phyloP scores from a whole-genome alignment of 2,113 vertebrate genomes.

The Nothobranchius kuhntae region DNA sequence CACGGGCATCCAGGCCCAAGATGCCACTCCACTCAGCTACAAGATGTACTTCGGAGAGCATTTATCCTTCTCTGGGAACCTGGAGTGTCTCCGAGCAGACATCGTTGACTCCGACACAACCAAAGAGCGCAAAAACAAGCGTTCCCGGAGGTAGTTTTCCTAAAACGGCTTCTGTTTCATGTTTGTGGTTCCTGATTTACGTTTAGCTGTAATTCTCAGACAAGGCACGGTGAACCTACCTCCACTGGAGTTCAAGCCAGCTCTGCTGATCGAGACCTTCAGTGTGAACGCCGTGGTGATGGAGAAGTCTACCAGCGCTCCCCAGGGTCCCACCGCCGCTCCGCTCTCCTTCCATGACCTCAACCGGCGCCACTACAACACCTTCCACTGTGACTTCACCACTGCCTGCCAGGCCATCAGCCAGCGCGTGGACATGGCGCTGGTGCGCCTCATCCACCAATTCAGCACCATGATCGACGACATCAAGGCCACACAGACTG shows the following conservation, averaged over 20 bases:
- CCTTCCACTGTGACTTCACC: constrained; percentile 96
- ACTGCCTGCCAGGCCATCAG: constrained; percentile 97
- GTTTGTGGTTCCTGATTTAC: background rate
- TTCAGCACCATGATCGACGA: constrained; percentile 99
- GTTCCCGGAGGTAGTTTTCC: constrained; percentile 84
- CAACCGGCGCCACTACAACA: constrained; percentile 92
- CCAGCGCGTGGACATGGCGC: constrained; percentile 97
- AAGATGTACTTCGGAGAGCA: constrained; percentile 98
- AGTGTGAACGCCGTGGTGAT: constrained; percentile 94
- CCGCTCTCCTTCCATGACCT: constrained; percentile 95
- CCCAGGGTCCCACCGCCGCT: constrained; percentile 79
- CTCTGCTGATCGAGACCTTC: constrained; percentile 96
- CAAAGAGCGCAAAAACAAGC: constrained; percentile 92
- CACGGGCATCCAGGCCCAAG: constrained; percentile 94
- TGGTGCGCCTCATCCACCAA: constrained; percentile 97
- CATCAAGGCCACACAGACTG: constrained; percentile 97
- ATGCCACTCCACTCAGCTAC: constrained; percentile 90
- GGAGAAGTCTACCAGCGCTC: constrained; percentile 90
- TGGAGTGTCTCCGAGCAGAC: constrained; percentile 95
- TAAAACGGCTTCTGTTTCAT: background rate
- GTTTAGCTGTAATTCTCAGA: constrained; percentile 64
- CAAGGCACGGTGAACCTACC: constrained; percentile 91
- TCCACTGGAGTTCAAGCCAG: constrained; percentile 94
- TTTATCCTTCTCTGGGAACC: constrained; percentile 93
- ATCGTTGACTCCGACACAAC: constrained; percentile 98